Percentiles rank a stretch among this genome's conserved stretches.
phyloP scores from a whole-genome alignment of 2,113 vertebrate genomes.

The Cettia cetti region DNA sequence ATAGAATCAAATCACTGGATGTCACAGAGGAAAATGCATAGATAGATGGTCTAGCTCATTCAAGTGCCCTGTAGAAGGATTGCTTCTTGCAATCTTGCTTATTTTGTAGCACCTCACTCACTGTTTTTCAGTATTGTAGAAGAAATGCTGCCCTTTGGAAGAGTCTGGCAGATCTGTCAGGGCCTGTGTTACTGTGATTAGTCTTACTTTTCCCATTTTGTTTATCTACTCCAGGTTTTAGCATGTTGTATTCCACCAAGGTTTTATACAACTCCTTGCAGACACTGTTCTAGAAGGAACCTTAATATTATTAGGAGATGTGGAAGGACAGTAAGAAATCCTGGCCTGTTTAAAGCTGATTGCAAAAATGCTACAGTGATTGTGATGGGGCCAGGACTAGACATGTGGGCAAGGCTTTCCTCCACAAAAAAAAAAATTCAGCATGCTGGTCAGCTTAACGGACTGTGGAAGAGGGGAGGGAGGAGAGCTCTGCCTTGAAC shows the following conservation, averaged over 20 bases:
- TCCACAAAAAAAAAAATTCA: background rate
- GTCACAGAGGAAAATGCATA: background rate
- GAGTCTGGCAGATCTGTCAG: background rate
- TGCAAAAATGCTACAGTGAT: background rate
- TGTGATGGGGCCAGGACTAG: background rate
- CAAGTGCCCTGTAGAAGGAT: accelerated
- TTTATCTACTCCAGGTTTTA: background rate
- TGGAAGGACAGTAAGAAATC: background rate
- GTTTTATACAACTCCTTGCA: background rate
- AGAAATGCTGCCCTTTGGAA: background rate
- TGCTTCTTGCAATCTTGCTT: background rate
- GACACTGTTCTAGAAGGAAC: background rate
- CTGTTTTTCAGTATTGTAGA: background rate
- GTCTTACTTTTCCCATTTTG: background rate
- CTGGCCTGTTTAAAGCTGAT: background rate
- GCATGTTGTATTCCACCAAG: background rate
- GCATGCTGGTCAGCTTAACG: background rate
- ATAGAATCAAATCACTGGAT: background rate
- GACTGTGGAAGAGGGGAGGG: background rate
- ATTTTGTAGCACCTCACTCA: background rate
- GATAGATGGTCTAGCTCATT: background rate
- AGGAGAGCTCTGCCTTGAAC: background rate
- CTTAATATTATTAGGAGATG: background rate
- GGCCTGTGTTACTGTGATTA: background rate
- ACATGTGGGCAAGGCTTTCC: background rate